These are phyloP conservation scores for Berghia stephanieae DNA, from an alignment of 1,140 invertebrate species.

Conservation along the genomic window DNA sequence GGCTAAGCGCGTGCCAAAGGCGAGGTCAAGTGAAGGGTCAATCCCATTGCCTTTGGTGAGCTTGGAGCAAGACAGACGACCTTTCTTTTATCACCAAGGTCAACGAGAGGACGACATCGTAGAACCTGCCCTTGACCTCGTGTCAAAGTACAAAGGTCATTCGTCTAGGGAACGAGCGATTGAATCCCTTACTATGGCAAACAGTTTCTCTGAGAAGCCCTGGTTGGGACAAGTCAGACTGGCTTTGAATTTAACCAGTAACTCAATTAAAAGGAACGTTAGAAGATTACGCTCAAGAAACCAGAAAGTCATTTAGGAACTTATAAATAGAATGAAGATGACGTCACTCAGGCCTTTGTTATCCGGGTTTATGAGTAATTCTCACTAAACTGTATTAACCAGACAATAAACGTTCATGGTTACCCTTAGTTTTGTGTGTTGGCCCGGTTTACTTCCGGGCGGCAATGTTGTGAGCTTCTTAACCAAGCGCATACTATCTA, in stretches of 20 bases:
- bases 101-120: constrained; percentile 46
- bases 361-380: too few relatives aligned
- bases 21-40: constrained; percentile 45
- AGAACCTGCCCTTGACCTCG: constrained; percentile 44
- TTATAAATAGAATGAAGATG: too few relatives aligned
- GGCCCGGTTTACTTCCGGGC: too few relatives aligned
- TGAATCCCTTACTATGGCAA: constrained; percentile 55
- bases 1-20: constrained; percentile 43
- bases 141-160: constrained; percentile 50
- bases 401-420: too few relatives aligned
- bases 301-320: too few relatives aligned
- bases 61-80: constrained; percentile 44
- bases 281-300: background rate
- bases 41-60: constrained; percentile 51
- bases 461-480: too few relatives aligned
- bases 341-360: too few relatives aligned
- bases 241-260: constrained; percentile 48
- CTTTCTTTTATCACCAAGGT: constrained; percentile 55
- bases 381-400: too few relatives aligned
- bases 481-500: too few relatives aligned
- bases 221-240: constrained; percentile 59
- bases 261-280: constrained; percentile 42
- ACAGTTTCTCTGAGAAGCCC: constrained; percentile 60
- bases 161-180: constrained; percentile 56
- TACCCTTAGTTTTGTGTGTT: too few relatives aligned